Conservation (phyloP, 2,797 vertebrate species). For the Notolepis coatsorum region DNA sequence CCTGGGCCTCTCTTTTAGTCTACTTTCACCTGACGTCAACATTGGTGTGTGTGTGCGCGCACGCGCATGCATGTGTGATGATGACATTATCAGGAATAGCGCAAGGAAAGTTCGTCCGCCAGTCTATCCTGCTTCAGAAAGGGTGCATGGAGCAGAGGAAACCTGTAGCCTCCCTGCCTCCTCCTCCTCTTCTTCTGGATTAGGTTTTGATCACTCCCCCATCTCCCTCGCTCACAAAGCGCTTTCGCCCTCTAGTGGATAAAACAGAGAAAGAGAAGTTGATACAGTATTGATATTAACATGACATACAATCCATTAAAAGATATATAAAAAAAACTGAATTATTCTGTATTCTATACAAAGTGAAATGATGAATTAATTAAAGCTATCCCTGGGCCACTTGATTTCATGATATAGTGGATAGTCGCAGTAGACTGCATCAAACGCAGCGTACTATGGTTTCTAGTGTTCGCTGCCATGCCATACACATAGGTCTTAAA, state of each 20-base stretch:
- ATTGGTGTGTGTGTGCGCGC: constrained; percentile 45
- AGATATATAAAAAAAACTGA: too few species aligned
- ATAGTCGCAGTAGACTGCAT: too few species aligned
- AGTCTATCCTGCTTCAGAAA: constrained; percentile 37
- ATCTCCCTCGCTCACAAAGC: constrained; percentile 90
- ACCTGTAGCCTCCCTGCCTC: constrained; percentile 22
- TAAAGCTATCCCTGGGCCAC: too few species aligned
- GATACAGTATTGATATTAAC: background rate
- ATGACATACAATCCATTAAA: background rate
- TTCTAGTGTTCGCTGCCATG: too few species aligned
- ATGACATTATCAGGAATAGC: constrained; percentile 56
- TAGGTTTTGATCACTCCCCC: constrained; percentile 85
- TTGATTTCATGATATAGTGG: too few species aligned
- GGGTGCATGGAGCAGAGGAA: constrained; percentile 43
- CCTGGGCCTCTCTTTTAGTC: constrained; percentile 35
- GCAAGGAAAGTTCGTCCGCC: constrained; percentile 45
- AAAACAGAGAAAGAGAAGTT: constrained; percentile 2
- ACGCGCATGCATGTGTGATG: constrained; percentile 27
- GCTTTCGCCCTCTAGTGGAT: constrained; percentile 85
- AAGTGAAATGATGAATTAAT: too few species aligned
- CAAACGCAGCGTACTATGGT: too few species aligned
- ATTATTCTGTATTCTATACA: too few species aligned
- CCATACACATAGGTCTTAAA: too few species aligned
- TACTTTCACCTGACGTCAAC: constrained; percentile 58
- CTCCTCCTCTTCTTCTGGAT: constrained; percentile 31